Evolutionary conservation across 1,140 invertebrate genomes (phyloP).

Genomic region (Drosophila parabipectinata): DNA sequence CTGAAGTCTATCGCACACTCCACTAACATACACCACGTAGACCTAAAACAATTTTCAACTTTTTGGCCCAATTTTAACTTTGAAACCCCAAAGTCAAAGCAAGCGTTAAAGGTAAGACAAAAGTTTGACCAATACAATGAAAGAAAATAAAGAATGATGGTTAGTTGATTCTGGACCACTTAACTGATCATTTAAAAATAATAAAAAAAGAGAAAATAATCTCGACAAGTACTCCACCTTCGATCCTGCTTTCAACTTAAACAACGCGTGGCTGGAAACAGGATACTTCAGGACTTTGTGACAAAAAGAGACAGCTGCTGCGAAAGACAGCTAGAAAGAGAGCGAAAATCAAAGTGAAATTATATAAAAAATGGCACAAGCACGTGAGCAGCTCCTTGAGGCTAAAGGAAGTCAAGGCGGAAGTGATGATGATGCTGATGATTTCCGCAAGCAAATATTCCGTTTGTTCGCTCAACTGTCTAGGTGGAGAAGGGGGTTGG

Average conservation of each 20-base stretch:
- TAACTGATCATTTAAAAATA: constrained; percentile 4
- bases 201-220: background rate
- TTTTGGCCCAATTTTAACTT: constrained; percentile 24
- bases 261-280: constrained; percentile 20
- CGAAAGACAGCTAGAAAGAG: background rate
- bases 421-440: constrained; percentile 75
- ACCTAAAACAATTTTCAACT: constrained; percentile 31
- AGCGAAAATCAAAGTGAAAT: constrained; percentile 24
- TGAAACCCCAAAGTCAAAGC: constrained; percentile 25
- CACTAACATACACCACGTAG: constrained; percentile 39
- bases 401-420: constrained; percentile 47
- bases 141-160: background rate
- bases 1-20: background rate
- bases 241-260: background rate
- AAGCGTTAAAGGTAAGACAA: constrained; percentile 38
- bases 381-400: constrained; percentile 22
- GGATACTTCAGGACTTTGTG: constrained; percentile 11
- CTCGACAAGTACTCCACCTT: constrained; percentile 6
- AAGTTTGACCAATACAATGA: constrained; percentile 15
- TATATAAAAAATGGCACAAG: constrained; percentile 29
- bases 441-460: constrained; percentile 78
- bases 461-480: constrained; percentile 51
- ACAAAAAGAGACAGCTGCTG: background rate
- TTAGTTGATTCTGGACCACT: constrained; percentile 2
- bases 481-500: background rate